phyloP scores from a whole-genome alignment of 2,888 invertebrate genomes.

The Acholoe squamosa region DNA sequence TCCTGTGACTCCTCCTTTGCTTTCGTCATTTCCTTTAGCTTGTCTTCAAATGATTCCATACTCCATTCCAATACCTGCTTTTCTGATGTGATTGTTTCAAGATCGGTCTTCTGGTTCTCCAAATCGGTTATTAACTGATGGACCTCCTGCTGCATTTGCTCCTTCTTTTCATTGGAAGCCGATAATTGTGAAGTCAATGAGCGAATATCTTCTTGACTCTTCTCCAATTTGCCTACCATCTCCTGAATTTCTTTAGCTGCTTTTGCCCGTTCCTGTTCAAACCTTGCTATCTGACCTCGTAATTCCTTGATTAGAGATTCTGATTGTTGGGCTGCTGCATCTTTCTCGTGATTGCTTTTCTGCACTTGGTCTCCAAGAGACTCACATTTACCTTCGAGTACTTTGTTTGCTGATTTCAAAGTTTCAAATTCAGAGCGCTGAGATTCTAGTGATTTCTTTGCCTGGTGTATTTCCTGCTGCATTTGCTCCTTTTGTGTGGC shows the following conservation, averaged over 20 bases:
- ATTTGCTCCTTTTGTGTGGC: not conserved
- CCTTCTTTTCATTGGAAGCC: not conserved
- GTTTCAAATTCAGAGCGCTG: not conserved
- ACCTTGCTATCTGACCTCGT: not conserved
- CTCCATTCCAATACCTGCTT: not conserved
- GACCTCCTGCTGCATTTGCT: conserved; percentile 20
- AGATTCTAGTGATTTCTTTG: not conserved
- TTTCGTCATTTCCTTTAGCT: not conserved
- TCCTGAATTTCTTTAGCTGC: not conserved
- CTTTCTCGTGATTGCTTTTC: not conserved
- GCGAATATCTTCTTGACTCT: not conserved
- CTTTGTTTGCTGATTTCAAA: not conserved
- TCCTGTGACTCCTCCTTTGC: not conserved
- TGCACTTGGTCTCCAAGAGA: not conserved
- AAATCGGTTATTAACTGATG: not conserved
- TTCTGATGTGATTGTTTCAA: not conserved
- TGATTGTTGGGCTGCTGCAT: not conserved
- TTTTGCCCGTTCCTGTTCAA: not conserved
- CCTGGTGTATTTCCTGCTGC: conserved; percentile 32
- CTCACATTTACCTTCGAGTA: not conserved
- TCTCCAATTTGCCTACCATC: not conserved
- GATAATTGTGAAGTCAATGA: not conserved
- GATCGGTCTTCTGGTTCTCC: not conserved
- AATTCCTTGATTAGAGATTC: not conserved
- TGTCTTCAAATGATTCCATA: not conserved